Evolutionary conservation across 2,113 vertebrate species (phyloP).

Genomic region (Potamarius usumacintae): DNA sequence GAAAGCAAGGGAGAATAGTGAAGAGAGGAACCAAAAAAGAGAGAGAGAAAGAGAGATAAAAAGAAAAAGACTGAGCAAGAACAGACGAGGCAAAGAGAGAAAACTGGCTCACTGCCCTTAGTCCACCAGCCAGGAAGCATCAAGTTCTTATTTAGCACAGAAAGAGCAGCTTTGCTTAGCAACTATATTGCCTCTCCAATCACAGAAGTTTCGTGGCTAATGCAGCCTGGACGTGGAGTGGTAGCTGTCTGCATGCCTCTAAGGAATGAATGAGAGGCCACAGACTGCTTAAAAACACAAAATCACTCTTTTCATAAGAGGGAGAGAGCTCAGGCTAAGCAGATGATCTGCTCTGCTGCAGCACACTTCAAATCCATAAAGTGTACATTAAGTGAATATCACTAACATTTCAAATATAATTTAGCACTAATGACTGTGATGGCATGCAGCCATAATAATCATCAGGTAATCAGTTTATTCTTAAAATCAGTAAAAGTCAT

Average conservation of each 20-base stretch:
- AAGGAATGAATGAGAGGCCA: constrained; percentile 41
- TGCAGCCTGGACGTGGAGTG: constrained; percentile 57
- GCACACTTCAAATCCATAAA: neutral
- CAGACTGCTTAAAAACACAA: constrained; percentile 42
- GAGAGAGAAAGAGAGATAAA: neutral
- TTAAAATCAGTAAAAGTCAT: neutral
- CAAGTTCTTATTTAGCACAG: constrained; percentile 81
- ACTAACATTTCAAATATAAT: neutral
- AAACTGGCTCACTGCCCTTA: constrained; percentile 68
- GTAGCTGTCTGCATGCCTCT: constrained; percentile 41
- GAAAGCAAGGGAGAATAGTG: neutral
- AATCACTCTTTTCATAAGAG: constrained; percentile 13
- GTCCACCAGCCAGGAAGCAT: constrained; percentile 75
- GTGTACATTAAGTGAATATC: neutral
- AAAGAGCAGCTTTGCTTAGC: constrained; percentile 81
- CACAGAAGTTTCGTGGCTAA: constrained; percentile 69
- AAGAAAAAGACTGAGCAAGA: constrained; percentile 34
- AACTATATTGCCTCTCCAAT: constrained; percentile 76
- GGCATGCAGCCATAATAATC: constrained; percentile 43
- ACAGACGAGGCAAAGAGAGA: constrained; percentile 58
- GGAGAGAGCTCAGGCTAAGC: neutral
- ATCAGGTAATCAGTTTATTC: neutral
- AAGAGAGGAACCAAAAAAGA: constrained; percentile 8
- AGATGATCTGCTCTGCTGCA: neutral
- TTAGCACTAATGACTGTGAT: neutral